Percentiles rank a stretch among this genome's conserved stretches.
phyloP scores from a whole-genome alignment of 2,888 invertebrate species.

The Vandiemenella viatica region DNA sequence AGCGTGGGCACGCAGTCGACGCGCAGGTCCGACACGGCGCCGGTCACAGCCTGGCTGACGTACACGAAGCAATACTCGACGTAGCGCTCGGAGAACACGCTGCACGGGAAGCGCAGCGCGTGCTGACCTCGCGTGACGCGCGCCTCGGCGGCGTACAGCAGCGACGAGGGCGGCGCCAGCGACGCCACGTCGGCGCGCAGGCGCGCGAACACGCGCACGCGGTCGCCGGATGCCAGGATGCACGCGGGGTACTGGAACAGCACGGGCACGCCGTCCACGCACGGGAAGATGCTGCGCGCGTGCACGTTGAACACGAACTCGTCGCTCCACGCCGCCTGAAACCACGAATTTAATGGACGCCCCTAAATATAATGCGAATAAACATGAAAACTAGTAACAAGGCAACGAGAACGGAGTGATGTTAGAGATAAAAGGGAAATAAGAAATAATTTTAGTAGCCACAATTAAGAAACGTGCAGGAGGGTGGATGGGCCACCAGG shows the following conservation, averaged over 20 bases:
- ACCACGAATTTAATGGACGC: no score
- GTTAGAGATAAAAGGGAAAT: background rate
- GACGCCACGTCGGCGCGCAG: slow-evolving; percentile 53
- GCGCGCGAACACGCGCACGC: slow-evolving; percentile 61
- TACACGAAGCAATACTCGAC: slow-evolving; percentile 81
- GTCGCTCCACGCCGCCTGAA: slow-evolving; percentile 47
- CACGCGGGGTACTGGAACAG: slow-evolving; percentile 75
- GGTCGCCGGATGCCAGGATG: slow-evolving; percentile 44
- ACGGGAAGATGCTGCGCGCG: slow-evolving; percentile 68
- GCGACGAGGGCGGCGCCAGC: slow-evolving; percentile 45
- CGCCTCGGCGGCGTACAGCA: slow-evolving; percentile 50
- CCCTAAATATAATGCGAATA: no score
- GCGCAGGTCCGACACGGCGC: slow-evolving; percentile 69
- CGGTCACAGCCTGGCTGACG: slow-evolving; percentile 70
- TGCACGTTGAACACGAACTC: slow-evolving; percentile 75
- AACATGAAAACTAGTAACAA: no score
- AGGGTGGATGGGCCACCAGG: background rate
- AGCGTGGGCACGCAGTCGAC: slow-evolving; percentile 74
- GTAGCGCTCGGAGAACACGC: slow-evolving; percentile 65
- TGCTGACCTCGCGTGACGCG: slow-evolving; percentile 55
- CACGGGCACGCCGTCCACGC: slow-evolving; percentile 61
- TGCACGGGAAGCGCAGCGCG: slow-evolving; percentile 62
- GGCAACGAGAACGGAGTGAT: background rate
- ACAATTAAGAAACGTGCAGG: no score
- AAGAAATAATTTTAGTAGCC: no score